Evolutionary conservation across 2,113 vertebrate genomes (phyloP).

Genomic region (Prochilodus magdalenae): DNA sequence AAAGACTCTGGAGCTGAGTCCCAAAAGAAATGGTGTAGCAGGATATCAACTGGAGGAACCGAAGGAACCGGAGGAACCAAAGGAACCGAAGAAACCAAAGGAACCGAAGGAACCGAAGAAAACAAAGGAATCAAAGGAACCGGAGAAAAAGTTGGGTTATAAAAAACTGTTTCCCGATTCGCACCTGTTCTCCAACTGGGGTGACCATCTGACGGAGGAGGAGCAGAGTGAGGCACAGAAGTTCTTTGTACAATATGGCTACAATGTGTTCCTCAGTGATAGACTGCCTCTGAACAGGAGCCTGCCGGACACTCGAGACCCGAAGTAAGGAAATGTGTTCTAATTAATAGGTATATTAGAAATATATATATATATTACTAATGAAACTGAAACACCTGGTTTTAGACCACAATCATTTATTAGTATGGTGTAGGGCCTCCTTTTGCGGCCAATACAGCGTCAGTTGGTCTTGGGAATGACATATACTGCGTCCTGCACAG

Average conservation of each 20-base stretch:
- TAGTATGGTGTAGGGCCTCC: too few relatives aligned
- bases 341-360: too few relatives aligned
- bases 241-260: conserved; percentile 68
- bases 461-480: too few relatives aligned
- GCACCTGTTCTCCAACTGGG: conserved; percentile 68
- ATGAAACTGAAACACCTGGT: too few relatives aligned
- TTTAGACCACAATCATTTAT: too few relatives aligned
- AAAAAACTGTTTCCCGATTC: conserved; percentile 74
- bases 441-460: too few relatives aligned
- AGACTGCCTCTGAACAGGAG: conserved; percentile 71
- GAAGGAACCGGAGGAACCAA: background rate
- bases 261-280: conserved; percentile 77
- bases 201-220: conserved; percentile 65
- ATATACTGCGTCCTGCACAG: too few relatives aligned
- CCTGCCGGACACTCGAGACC: conserved; percentile 70
- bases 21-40: background rate
- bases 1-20: background rate
- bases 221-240: conserved; percentile 71
- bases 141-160: conserved; percentile 44
- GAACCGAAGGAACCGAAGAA: too few relatives aligned
- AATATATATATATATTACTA: too few relatives aligned
- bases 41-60: background rate
- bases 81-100: background rate
- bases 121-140: too few relatives aligned
- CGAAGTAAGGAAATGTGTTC: conserved; percentile 62